Conservation (phyloP, 2,797 vertebrate genomes). For the Coilia nasus region DNA sequence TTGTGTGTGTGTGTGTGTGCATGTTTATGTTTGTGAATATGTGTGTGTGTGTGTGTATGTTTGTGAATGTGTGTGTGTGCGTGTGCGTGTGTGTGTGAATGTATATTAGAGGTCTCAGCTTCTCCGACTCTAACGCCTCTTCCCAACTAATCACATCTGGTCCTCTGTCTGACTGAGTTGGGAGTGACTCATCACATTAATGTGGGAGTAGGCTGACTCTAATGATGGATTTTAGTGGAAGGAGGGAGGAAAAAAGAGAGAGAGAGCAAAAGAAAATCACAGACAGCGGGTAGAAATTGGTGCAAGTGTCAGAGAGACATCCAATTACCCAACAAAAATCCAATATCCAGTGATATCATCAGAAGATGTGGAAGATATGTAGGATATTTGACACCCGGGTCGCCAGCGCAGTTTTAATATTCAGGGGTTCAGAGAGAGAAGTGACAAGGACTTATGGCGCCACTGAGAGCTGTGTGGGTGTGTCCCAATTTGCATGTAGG, state of each 20-base stretch:
- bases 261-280: not conserved
- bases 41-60: constrained; percentile 4
- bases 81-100: not conserved
- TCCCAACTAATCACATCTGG: not conserved
- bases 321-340: constrained; percentile 17
- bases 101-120: not conserved
- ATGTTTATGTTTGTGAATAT: not conserved
- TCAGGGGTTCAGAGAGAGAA: not conserved
- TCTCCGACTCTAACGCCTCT: not conserved
- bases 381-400: constrained; percentile 11
- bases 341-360: constrained; percentile 22
- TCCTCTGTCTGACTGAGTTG: not conserved
- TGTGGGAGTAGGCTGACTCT: not conserved
- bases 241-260: not conserved
- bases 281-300: constrained; percentile 7
- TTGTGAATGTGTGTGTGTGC: not conserved
- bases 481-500: constrained; percentile 17
- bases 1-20: not conserved
- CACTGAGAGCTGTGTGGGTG: not conserved
- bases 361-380: not conserved
- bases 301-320: not conserved
- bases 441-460: not conserved
- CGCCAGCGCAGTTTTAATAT: constrained; percentile 10
- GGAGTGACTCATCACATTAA: constrained; percentile 18
- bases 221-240: not conserved